Percentiles rank a stretch among this genome's conserved stretches.
Evolutionary conservation across 1,140 invertebrate genomes (phyloP).

Genomic region (Euwallacea similis): DNA sequence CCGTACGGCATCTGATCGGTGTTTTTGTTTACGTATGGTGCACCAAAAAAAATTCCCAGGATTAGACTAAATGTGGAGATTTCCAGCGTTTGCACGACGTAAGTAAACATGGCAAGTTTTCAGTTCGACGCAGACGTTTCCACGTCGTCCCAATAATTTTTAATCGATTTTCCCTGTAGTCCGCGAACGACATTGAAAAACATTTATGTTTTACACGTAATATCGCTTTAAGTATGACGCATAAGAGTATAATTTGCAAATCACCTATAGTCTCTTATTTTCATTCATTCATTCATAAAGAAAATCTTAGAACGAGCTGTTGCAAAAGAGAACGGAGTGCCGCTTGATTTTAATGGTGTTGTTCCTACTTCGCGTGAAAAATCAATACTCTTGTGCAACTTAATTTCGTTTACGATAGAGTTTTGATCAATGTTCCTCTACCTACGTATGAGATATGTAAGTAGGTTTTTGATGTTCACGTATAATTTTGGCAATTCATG

Average conservation of each 20-base stretch:
- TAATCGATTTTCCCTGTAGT: conserved; percentile 41
- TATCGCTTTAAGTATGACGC: conserved; percentile 43
- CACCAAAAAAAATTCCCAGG: not conserved
- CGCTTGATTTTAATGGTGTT: conserved; percentile 3
- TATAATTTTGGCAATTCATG: too few species aligned
- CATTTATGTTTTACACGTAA: conserved; percentile 40
- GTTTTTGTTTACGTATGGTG: conserved; percentile 13
- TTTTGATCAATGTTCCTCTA: not conserved
- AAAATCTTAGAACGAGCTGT: conserved; percentile 31
- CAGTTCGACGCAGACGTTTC: conserved; percentile 10
- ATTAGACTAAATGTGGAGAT: conserved; percentile 13
- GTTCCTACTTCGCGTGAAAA: conserved; percentile 1
- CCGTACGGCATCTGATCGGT: conserved; percentile 13
- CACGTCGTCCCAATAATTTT: conserved; percentile 12
- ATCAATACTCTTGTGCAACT: conserved; percentile 18
- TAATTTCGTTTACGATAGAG: not conserved
- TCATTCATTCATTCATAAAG: conserved; percentile 41
- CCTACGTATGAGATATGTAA: not conserved
- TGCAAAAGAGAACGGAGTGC: conserved; percentile 4
- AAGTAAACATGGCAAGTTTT: conserved; percentile 21
- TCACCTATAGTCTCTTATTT: conserved; percentile 29
- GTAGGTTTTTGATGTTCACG: not conserved
- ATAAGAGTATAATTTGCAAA: conserved; percentile 37
- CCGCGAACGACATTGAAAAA: conserved; percentile 42
- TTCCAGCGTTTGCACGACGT: conserved; percentile 8